Evolutionary conservation across 2,113 vertebrate species (phyloP), one percentile per base, ranked within the genome.

Genomic region (Opisthocomus hoazin): DNA sequence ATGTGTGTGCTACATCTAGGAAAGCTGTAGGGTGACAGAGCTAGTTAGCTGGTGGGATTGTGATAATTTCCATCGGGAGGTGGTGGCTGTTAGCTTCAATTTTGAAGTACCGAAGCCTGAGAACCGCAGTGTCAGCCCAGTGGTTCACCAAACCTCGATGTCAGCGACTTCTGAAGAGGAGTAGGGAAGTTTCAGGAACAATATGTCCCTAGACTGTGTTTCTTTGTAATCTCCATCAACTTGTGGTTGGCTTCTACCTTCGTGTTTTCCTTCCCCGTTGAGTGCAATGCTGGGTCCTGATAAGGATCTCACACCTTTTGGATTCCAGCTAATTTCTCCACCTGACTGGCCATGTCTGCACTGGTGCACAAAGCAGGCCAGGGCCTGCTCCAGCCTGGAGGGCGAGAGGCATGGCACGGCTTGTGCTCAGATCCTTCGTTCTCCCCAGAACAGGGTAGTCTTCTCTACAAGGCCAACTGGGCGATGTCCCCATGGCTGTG

Each of bases 231-330:
- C 46, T 87, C 32, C 79, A 75, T 32, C 34, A 92, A 29, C 71
- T 56, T 0, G 0, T 70, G 41, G 6, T 23, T 94, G 45, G 12
- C 54, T 87, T 75, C 74, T 94, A 45, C 20, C 61, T 71, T 39
- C 2, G 0, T 53, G 7, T 65, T 93, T 69, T 92, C 46, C n/a
- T 91, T 92, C 57, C 19, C 24, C 0, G 0, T 34, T 78, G 73
- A 51, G 64, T 34, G 27, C 56, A 71, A 8, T 0, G 2, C 7
- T 71, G 54, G 29, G 34, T 61, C 50, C 37, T 1, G 84, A 94
- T 89, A 92, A 78, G 23, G 41, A 92, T 93, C 86, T 96, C 16
- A 9, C 63, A 91, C n/a, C 41, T 83, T 84, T 91, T 76, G 81
- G 77, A 79, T 92, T 84, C 80, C 0, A 2, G n/a, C 11, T 91